Conservation (phyloP, 2,113 vertebrate genomes). For the Mionectes macconnelli region DNA sequence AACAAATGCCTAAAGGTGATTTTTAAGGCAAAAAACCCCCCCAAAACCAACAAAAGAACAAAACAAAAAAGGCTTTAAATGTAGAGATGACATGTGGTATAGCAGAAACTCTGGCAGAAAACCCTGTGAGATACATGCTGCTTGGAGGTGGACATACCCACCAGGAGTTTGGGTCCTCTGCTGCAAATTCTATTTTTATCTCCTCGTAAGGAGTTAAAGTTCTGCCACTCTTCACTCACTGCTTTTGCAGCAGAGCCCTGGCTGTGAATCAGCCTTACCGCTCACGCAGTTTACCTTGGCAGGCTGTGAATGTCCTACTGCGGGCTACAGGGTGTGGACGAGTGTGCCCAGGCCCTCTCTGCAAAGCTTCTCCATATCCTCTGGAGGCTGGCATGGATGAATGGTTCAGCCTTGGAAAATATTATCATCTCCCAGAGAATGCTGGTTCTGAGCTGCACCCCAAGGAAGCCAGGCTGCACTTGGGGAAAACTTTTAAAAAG, state of each 20-base stretch:
- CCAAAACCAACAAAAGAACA: background rate
- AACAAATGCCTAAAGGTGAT: background rate
- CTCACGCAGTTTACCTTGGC: conserved; percentile 42
- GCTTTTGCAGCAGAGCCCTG: background rate
- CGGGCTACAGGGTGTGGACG: background rate
- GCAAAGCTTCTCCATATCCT: background rate
- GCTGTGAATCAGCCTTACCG: background rate
- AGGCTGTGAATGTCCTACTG: background rate
- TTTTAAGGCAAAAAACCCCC: background rate
- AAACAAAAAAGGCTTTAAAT: background rate
- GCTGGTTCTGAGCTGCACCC: background rate
- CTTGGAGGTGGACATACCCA: background rate
- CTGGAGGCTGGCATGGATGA: background rate
- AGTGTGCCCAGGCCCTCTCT: conserved; percentile 8
- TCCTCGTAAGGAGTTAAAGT: background rate
- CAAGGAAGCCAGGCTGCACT: background rate
- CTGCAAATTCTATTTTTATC: background rate
- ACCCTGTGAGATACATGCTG: background rate
- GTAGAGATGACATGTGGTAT: background rate
- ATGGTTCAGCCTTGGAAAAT: conserved; percentile 43
- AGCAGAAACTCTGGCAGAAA: background rate
- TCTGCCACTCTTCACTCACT: background rate
- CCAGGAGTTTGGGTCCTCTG: background rate
- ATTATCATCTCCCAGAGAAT: background rate
- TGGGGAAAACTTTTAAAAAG: background rate